These are phyloP conservation scores for Melanostoma mellinum DNA, from an alignment of 2,888 invertebrate genomes.

Conservation along the genomic window DNA sequence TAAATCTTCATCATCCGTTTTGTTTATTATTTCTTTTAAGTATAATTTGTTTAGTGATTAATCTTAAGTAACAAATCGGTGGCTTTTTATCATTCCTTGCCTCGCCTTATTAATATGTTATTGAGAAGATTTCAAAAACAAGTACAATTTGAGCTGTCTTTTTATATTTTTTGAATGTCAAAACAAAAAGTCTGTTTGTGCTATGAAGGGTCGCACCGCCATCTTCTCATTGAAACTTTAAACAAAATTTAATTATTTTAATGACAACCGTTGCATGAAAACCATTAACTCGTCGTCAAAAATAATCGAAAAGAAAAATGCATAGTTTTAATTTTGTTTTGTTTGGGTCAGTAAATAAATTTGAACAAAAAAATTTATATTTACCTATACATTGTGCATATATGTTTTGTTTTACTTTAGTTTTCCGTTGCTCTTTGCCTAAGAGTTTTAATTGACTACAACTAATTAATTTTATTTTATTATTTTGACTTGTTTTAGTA, in stretches of 20 bases:
- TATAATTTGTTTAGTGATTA: conserved; percentile 50
- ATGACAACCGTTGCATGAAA: conserved; percentile 29
- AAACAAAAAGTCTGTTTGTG: conserved; percentile 42
- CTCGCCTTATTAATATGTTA: conserved; percentile 65
- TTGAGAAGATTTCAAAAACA: conserved; percentile 45
- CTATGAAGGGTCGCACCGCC: conserved; percentile 41
- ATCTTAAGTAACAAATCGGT: conserved; percentile 73
- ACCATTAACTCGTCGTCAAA: conserved; percentile 5
- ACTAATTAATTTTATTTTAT: conserved; percentile 61
- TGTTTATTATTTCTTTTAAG: conserved; percentile 33
- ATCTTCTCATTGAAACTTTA: conserved; percentile 22
- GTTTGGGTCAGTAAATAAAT: conserved; percentile 17
- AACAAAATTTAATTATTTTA: conserved; percentile 18
- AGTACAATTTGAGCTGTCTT: conserved; percentile 57
- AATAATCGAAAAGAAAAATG: not conserved
- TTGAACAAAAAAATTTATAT: not conserved
- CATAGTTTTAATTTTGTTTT: conserved; percentile 33
- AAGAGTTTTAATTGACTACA: conserved; percentile 70
- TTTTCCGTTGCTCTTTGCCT: conserved; percentile 40
- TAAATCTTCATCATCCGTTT: conserved; percentile 27
- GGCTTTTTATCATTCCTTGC: conserved; percentile 73
- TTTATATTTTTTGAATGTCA: conserved; percentile 7
- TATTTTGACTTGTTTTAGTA: conserved; percentile 55
- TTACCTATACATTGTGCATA: conserved; percentile 67
- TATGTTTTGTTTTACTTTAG: conserved; percentile 33